A percentile compares a stretch with the other conserved stretches of the same genome.
phyloP scores from a whole-genome alignment of 2,797 vertebrate genomes.

The Semotilus atromaculatus region DNA sequence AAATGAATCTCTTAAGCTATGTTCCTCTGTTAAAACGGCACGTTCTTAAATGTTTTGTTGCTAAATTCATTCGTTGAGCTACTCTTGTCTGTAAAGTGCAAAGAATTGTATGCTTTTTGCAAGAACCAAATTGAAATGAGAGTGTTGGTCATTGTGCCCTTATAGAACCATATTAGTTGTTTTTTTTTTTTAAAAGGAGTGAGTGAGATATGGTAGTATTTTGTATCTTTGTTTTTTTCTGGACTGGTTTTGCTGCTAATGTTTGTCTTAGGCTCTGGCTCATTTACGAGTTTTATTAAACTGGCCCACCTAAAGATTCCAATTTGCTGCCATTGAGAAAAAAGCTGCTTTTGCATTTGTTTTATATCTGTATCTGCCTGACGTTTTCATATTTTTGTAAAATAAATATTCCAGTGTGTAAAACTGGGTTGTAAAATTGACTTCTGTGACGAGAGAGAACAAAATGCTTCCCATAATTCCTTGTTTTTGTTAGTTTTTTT shows the following conservation, averaged over 20 bases:
- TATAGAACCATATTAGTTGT: slow-evolving; percentile 6
- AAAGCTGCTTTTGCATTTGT: slow-evolving; percentile 68
- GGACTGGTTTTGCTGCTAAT: slow-evolving; percentile 71
- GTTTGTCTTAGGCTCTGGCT: slow-evolving; percentile 62
- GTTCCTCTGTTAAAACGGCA: slow-evolving; percentile 30
- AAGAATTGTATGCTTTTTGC: slow-evolving; percentile 40
- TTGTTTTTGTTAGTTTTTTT: background rate
- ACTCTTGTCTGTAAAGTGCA: slow-evolving; percentile 42
- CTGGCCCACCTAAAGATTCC: slow-evolving; percentile 47
- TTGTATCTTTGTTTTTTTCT: slow-evolving; percentile 48
- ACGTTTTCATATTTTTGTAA: slow-evolving; percentile 67
- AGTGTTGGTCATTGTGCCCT: slow-evolving; percentile 32
- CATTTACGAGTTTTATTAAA: slow-evolving; percentile 49
- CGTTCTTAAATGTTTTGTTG: slow-evolving; percentile 36
- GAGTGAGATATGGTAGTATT: slow-evolving; percentile 38
- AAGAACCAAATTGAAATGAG: slow-evolving; percentile 57
- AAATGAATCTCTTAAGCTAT: slow-evolving; percentile 27
- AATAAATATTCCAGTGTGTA: slow-evolving; percentile 69
- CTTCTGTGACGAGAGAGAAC: background rate
- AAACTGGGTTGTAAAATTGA: slow-evolving; percentile 29
- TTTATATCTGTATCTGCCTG: slow-evolving; percentile 66
- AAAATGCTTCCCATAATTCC: background rate
- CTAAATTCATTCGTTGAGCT: slow-evolving; percentile 28
- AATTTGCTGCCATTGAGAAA: slow-evolving; percentile 59
- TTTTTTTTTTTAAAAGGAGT: background rate